These are phyloP conservation scores for Proteles cristata DNA, from an alignment of 2,113 vertebrate genomes.

Conservation along the genomic window DNA sequence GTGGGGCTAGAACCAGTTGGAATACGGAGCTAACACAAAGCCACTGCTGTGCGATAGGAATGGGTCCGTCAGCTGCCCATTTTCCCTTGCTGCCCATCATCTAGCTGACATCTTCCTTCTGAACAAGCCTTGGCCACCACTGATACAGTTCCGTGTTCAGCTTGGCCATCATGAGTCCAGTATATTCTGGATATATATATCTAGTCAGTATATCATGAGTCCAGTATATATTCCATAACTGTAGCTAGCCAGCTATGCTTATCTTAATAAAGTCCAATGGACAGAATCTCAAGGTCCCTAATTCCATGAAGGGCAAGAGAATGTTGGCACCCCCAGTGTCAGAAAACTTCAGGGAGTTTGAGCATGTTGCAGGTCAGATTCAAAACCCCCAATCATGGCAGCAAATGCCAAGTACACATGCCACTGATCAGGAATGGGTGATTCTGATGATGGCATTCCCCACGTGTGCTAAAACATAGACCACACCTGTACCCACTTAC, in stretches of 20 bases:
- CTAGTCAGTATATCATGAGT: neutral
- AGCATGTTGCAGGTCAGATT: accelerated
- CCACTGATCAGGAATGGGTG: neutral
- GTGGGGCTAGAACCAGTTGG: neutral
- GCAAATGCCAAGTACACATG: accelerated
- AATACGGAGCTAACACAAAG: neutral
- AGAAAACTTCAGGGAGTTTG: neutral
- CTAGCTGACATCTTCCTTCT: neutral
- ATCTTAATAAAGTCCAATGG: neutral
- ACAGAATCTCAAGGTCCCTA: neutral
- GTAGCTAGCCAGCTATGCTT: neutral
- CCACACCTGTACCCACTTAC: accelerated
- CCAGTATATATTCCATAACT: neutral
- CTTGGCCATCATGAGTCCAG: neutral
- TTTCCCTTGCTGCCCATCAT: neutral
- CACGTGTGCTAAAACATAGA: neutral
- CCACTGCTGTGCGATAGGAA: neutral
- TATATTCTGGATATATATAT: neutral
- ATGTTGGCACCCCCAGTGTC: neutral
- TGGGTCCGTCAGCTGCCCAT: neutral
- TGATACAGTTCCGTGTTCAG: neutral
- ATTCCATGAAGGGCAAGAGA: neutral
- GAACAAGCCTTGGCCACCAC: neutral
- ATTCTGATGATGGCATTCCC: accelerated
- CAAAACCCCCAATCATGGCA: neutral